Percentiles rank a stretch among this genome's conserved stretches.
Evolutionary conservation across 30 jellyfish, hydroid and myxozoan genomes (phyloP).

Genomic region (Aurelia sp.): DNA sequence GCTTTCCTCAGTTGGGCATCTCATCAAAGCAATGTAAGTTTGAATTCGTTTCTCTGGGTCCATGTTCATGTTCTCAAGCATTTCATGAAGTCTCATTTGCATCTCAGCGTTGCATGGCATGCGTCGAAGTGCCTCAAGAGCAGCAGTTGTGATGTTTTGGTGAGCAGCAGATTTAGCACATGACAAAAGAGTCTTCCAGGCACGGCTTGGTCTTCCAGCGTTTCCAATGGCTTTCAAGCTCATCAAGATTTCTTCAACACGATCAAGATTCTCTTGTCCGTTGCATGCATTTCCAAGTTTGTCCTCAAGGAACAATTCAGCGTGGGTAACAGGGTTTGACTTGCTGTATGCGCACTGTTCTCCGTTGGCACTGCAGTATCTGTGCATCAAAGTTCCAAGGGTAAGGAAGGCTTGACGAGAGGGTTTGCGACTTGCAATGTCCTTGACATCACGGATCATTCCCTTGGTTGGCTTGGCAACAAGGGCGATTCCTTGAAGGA

Average conservation of each 20-base stretch:
- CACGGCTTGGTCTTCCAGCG: constrained; percentile 94
- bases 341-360: constrained; percentile 88
- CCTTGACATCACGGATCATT: constrained; percentile 91
- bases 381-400: constrained; percentile 88
- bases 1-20: constrained; percentile 86
- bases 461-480: constrained; percentile 92
- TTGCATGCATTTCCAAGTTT: constrained; percentile 86
- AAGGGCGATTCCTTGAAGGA: constrained; percentile 94
- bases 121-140: constrained; percentile 92
- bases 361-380: constrained; percentile 90
- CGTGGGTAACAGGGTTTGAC: constrained; percentile 91
- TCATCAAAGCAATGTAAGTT: constrained; percentile 84
- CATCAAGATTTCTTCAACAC: constrained; percentile 95
- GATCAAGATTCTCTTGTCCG: constrained; percentile 84
- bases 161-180: constrained; percentile 93
- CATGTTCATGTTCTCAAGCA: constrained; percentile 52
- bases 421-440: constrained; percentile 77
- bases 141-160: constrained; percentile 94
- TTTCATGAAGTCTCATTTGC: constrained; percentile 42
- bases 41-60: constrained; percentile 94
- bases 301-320: constrained; percentile 80
- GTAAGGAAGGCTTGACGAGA: constrained; percentile 96
- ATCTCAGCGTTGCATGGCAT: constrained; percentile 93
- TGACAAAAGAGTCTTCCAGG: constrained; percentile 70
- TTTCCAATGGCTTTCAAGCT: constrained; percentile 94